Evolutionary conservation across 2,888 invertebrate genomes (phyloP).

Genomic region (Sympetrum striolatum): DNA sequence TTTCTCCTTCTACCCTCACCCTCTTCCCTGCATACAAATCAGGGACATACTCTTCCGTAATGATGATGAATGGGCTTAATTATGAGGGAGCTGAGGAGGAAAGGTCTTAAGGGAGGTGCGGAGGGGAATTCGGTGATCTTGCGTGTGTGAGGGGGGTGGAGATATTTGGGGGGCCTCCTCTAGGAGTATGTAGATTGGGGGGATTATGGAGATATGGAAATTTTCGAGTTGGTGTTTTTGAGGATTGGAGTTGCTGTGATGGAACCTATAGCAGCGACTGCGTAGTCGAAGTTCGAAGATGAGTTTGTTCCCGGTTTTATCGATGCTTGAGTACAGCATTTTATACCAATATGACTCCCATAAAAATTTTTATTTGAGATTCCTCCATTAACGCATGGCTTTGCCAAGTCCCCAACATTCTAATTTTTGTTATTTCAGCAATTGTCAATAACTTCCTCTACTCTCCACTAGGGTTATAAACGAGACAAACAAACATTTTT

Average conservation of each 20-base stretch:
- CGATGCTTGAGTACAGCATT: not conserved
- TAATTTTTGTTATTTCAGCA: too few species aligned
- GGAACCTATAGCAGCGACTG: not conserved
- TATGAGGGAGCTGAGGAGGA: not conserved
- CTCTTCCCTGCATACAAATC: constrained; percentile 35
- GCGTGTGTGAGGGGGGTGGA: not conserved
- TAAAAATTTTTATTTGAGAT: too few species aligned
- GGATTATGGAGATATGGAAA: too few species aligned
- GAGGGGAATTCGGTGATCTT: not conserved
- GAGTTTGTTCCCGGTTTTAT: not conserved
- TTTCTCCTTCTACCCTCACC: not conserved
- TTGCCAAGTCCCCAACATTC: too few species aligned
- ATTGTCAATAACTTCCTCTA: too few species aligned
- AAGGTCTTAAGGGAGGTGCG: not conserved
- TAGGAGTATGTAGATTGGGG: not conserved
- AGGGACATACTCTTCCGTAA: constrained; percentile 35
- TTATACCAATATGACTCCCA: too few species aligned
- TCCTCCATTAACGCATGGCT: too few species aligned
- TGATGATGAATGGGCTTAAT: constrained; percentile 43
- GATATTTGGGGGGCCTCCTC: not conserved
- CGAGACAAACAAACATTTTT: too few species aligned
- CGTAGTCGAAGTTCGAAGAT: not conserved
- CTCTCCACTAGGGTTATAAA: too few species aligned
- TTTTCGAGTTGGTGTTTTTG: not conserved
- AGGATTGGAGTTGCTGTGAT: not conserved